Evolutionary conservation across 2,113 vertebrate species (phyloP).

Genomic region (Oenanthe oenanthe): DNA sequence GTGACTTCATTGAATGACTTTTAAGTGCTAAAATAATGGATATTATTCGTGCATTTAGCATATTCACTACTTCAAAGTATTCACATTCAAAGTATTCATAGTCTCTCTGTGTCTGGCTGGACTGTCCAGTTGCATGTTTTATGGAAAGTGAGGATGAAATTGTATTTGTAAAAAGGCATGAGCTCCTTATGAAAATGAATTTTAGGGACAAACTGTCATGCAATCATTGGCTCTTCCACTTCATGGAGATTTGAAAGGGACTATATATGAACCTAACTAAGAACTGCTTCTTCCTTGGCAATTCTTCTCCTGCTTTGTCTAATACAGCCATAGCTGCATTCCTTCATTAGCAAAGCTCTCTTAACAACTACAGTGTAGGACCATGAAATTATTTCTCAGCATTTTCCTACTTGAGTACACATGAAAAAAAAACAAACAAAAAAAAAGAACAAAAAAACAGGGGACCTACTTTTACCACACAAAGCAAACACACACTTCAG

Average conservation of each 20-base stretch:
- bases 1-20: background rate
- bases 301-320: background rate
- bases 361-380: background rate
- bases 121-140: slow-evolving; percentile 73
- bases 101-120: slow-evolving; percentile 14
- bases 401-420: background rate
- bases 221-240: slow-evolving; percentile 50
- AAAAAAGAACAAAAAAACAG: background rate
- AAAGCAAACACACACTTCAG: slow-evolving; percentile 53
- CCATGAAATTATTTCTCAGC: slow-evolving; percentile 1
- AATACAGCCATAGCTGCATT: slow-evolving; percentile 31
- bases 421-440: background rate
- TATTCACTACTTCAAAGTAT: slow-evolving; percentile 63
- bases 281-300: background rate
- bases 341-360: background rate
- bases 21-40: slow-evolving; percentile 26
- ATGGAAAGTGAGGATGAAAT: slow-evolving; percentile 72
- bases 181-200: slow-evolving; percentile 70
- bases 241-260: slow-evolving; percentile 41
- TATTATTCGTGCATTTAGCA: slow-evolving; percentile 37
- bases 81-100: slow-evolving; percentile 74
- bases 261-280: background rate
- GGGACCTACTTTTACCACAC: slow-evolving; percentile 53
- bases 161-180: slow-evolving; percentile 67
- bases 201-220: slow-evolving; percentile 67